Conservation (phyloP, 2,113 vertebrate species). For the Budorcas taxicolor region DNA sequence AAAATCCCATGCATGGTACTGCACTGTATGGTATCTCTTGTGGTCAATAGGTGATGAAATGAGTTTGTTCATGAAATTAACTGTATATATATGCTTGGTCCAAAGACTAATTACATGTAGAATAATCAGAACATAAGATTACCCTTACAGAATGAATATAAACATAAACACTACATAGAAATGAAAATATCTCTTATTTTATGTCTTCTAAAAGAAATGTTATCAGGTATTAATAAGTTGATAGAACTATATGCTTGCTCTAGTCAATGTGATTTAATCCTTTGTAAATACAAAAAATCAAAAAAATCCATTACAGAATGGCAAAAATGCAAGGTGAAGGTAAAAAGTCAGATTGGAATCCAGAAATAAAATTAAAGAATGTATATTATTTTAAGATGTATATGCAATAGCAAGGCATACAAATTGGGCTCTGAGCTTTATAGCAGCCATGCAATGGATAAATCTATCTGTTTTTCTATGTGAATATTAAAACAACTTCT, state of each 20-base stretch:
- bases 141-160: neutral
- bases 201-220: neutral
- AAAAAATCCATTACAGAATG: neutral
- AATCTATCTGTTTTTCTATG: neutral
- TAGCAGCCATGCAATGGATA: neutral
- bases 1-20: neutral
- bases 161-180: neutral
- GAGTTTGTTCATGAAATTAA: neutral
- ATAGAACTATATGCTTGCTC: neutral
- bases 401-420: neutral
- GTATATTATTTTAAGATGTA: neutral
- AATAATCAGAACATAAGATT: neutral
- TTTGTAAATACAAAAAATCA: neutral
- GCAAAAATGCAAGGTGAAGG: neutral
- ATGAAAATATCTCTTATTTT: neutral
- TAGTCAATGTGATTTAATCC: neutral
- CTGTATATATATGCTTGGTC: neutral
- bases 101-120: neutral
- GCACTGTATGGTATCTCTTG: neutral
- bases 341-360: neutral
- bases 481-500: neutral
- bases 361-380: neutral
- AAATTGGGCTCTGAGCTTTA: neutral
- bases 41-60: neutral
- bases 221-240: neutral